phyloP scores from a whole-genome alignment of 2,113 vertebrate genomes.

The Podiceps cristatus region DNA sequence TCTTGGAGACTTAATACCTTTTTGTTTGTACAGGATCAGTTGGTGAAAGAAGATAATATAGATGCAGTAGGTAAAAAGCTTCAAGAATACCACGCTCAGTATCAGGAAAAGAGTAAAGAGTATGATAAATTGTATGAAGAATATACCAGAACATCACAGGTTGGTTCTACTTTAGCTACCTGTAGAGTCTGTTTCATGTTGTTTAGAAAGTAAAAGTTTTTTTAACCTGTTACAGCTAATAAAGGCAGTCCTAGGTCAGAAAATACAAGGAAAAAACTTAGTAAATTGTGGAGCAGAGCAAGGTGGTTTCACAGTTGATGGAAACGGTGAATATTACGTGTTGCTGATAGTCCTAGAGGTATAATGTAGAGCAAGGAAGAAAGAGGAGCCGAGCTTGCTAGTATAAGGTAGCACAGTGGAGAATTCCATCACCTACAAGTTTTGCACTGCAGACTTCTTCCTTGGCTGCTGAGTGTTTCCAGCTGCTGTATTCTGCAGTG shows the following conservation, averaged over 20 bases:
- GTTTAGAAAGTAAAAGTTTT: background rate
- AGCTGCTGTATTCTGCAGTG: constrained; percentile 1
- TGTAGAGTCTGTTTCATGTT: background rate
- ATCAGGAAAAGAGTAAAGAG: constrained; percentile 93
- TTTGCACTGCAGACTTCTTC: background rate
- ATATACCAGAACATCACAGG: constrained; percentile 94
- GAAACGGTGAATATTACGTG: background rate
- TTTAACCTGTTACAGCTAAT: background rate
- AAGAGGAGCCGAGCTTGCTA: background rate
- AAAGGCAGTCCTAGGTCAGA: background rate
- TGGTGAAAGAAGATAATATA: constrained; percentile 93
- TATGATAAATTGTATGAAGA: constrained; percentile 93
- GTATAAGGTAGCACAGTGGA: background rate
- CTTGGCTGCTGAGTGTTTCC: constrained; percentile 10
- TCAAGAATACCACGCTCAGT: constrained; percentile 91
- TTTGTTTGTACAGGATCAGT: constrained; percentile 73
- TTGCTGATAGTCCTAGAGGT: background rate
- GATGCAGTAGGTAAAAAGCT: constrained; percentile 92
- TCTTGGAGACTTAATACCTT: constrained; percentile 30
- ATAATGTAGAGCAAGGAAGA: background rate
- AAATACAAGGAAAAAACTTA: background rate
- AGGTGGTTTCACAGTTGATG: background rate
- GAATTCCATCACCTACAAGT: background rate
- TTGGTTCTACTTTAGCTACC: constrained; percentile 66
- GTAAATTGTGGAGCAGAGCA: background rate